phyloP scores from a whole-genome alignment of 2,797 vertebrate genomes.

The Serranus cabrilla region DNA sequence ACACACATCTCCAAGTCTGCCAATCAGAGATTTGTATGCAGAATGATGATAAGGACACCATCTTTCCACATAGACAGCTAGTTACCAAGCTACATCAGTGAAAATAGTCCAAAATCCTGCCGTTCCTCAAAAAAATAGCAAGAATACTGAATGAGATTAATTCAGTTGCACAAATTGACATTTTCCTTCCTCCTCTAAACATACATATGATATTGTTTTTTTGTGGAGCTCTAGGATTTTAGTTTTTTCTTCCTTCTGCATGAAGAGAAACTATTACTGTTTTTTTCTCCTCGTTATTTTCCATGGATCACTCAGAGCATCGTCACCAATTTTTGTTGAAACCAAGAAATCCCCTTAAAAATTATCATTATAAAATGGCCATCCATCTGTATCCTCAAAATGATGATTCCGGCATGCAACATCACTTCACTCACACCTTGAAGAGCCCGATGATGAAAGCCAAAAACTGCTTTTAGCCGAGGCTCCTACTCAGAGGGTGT shows the following conservation, averaged over 20 bases:
- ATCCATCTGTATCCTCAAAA: not conserved
- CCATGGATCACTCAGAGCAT: not conserved
- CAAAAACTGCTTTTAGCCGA: slow-evolving; percentile 14
- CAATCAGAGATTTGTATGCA: not conserved
- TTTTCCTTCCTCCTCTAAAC: too few relatives aligned
- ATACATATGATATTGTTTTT: not conserved
- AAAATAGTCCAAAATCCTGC: not conserved
- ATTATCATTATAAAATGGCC: too few relatives aligned
- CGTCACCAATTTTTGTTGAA: not conserved
- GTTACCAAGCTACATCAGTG: not conserved
- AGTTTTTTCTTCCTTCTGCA: not conserved
- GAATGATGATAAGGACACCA: not conserved
- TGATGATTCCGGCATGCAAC: slow-evolving; percentile 23
- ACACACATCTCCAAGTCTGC: too few relatives aligned
- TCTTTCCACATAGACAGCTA: too few relatives aligned
- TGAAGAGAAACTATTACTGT: not conserved
- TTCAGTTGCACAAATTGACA: not conserved
- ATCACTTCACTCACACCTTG: not conserved
- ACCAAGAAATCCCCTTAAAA: not conserved
- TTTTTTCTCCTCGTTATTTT: not conserved
- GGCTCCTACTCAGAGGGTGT: slow-evolving; percentile 10
- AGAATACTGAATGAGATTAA: not conserved
- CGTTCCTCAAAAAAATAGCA: not conserved
- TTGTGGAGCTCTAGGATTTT: not conserved
- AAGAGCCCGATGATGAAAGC: slow-evolving; percentile 57